phyloP scores from a whole-genome alignment of 2,888 invertebrate genomes.

The Paralinhomoeus sp. region DNA sequence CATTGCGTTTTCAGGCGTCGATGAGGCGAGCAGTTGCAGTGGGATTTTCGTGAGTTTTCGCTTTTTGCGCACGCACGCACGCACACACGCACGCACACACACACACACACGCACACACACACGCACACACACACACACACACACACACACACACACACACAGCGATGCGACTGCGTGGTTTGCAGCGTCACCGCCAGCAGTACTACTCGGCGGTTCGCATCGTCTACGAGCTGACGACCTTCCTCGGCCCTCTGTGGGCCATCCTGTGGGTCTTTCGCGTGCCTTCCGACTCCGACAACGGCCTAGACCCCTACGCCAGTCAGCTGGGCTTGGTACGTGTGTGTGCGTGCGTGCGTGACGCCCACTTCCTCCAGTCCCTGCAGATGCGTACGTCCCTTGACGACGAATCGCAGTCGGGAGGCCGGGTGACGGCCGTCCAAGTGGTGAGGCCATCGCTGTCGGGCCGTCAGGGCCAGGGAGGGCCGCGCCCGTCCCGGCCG shows the following conservation, averaged over 20 bases:
- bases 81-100: too few relatives aligned
- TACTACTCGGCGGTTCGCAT: slow-evolving; percentile 1
- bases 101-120: too few relatives aligned
- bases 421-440: too few relatives aligned
- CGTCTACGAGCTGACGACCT: neutral
- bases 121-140: too few relatives aligned
- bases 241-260: slow-evolving; percentile 1
- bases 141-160: too few relatives aligned
- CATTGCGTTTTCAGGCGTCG: neutral
- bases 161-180: neutral
- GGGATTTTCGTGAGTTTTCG: slow-evolving; percentile 3
- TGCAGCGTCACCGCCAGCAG: slow-evolving; percentile 1
- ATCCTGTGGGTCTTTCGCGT: slow-evolving; percentile 1
- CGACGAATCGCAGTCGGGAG: too few relatives aligned
- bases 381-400: neutral
- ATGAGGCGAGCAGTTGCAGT: slow-evolving; percentile 1
- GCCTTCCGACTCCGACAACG: neutral
- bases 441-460: too few relatives aligned
- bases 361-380: neutral
- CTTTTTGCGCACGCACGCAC: too few relatives aligned
- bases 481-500: too few relatives aligned
- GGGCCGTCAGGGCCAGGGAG: too few relatives aligned
- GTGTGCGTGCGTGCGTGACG: too few relatives aligned
- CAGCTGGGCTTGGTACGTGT: neutral
- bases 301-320: neutral